Evolutionary conservation across 1,140 invertebrate genomes (phyloP), one percentile per base, ranked within the genome.

Genomic region (Saccostrea echinata): DNA sequence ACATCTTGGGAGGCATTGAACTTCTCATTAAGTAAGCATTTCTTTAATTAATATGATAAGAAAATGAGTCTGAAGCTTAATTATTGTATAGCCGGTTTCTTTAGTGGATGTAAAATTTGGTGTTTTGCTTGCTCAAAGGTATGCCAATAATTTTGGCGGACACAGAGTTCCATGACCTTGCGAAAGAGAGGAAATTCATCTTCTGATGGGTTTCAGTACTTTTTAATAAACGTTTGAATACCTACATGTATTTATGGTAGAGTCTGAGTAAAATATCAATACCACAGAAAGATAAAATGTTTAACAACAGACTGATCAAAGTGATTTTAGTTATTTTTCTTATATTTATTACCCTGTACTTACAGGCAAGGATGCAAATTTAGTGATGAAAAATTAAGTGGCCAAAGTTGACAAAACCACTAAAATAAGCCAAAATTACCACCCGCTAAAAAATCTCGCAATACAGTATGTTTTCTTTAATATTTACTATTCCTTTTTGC

Each of bases 1-100:
- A 88, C 68, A 84, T 89, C 13, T 64, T 91, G 3, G 88, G 88
- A 55, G 90, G 89, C 76, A 83, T 90, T 18, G 90, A 91, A 57
- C 52, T 91, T 13, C 84, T 90, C 71, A 43, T 90, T 8, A 88
- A 55, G 89, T 91, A 87, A 33, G 88, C 87, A 27, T 84, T 33
- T 43, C 71, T 21, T 43, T 33, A 13, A 43, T 51, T 71, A 24
- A 80, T 27, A 21, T 86, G n/a, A 4, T 0, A 81, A 33, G 9
- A 43, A 43, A 43, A 43, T 43, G 43, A 43, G 43, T 43, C 43
- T 8, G 43, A 1, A 4, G 9, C 43, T 43, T 43, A 3, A 43
- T 43, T 43, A 43, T 43, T 43, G 43, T 43, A 43, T 2, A 2
- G 43, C 9, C 6, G 43, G 43, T 43, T 43, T 43, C 43, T 43